Evolutionary conservation across 2,888 invertebrate species (phyloP).

Genomic region (Alcis repandata): DNA sequence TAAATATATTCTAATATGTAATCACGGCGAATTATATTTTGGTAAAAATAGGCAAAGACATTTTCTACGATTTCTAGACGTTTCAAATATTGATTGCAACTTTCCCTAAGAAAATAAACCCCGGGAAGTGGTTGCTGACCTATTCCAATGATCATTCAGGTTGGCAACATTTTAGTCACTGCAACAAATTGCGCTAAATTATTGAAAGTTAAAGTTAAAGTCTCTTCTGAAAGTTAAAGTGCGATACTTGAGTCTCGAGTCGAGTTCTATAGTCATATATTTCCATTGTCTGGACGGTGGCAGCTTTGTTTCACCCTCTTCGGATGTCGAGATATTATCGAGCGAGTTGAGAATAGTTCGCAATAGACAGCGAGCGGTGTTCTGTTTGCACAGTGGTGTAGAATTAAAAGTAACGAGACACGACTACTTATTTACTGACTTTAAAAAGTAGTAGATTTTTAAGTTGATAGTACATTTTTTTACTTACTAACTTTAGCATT

Average conservation of each 20-base stretch:
- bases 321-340: constrained; percentile 57
- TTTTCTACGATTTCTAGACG: too few relatives aligned
- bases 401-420: neutral
- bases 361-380: neutral
- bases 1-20: too few relatives aligned
- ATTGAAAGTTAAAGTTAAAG: neutral
- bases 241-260: constrained; percentile 17
- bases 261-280: constrained; percentile 35
- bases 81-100: too few relatives aligned
- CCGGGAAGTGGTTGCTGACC: too few relatives aligned
- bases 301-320: constrained; percentile 53
- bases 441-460: neutral
- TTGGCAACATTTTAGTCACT: too few relatives aligned
- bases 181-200: neutral
- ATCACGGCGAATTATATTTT: too few relatives aligned
- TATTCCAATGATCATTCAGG: too few relatives aligned
- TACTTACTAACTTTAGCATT: too few relatives aligned
- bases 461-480: neutral
- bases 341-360: constrained; percentile 20
- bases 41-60: too few relatives aligned
- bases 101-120: too few relatives aligned
- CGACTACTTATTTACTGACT: neutral
- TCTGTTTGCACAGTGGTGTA: constrained; percentile 11
- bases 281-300: constrained; percentile 53
- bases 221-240: neutral